Percentiles rank a stretch among this genome's conserved stretches.
These are phyloP conservation scores for Lomographa bimaculata DNA, from an alignment of 2,888 invertebrate genomes.

Conservation along the genomic window DNA sequence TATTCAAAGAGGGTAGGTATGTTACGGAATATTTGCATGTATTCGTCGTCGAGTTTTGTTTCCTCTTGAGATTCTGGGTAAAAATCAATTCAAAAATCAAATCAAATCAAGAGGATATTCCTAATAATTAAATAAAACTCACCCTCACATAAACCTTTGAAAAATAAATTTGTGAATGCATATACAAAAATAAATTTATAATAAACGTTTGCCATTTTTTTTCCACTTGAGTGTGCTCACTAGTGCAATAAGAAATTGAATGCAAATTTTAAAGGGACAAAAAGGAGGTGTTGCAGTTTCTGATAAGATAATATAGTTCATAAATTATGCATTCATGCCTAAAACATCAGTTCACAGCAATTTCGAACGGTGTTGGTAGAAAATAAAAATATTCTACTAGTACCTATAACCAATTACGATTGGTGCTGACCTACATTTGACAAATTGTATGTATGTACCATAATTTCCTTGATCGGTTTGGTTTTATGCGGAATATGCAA, in stretches of 20 bases:
- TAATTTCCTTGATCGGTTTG: too few species aligned
- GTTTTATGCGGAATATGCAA: too few species aligned
- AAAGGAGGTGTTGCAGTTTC: background rate
- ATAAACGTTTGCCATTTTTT: conserved; percentile 2
- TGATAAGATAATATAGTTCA: conserved; percentile 9
- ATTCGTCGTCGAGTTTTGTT: conserved; percentile 37
- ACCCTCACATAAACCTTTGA: conserved; percentile 9
- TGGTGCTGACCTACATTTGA: too few species aligned
- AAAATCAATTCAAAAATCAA: background rate
- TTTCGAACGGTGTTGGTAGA: too few species aligned
- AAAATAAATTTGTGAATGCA: too few species aligned
- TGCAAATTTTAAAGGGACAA: background rate
- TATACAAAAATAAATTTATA: background rate
- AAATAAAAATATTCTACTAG: too few species aligned
- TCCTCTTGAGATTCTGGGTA: conserved; percentile 34
- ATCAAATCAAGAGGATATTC: too few species aligned
- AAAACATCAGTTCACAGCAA: too few species aligned
- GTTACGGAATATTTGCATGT: conserved; percentile 49
- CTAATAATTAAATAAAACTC: background rate
- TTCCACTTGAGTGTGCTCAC: too few species aligned
- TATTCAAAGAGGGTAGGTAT: conserved; percentile 59
- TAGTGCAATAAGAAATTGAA: conserved; percentile 3
- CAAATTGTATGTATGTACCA: too few species aligned
- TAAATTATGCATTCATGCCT: conserved; percentile 10
- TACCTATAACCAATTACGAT: too few species aligned